Evolutionary conservation across 2,888 invertebrate species (phyloP).

Genomic region (Agriopis aurantiaria): DNA sequence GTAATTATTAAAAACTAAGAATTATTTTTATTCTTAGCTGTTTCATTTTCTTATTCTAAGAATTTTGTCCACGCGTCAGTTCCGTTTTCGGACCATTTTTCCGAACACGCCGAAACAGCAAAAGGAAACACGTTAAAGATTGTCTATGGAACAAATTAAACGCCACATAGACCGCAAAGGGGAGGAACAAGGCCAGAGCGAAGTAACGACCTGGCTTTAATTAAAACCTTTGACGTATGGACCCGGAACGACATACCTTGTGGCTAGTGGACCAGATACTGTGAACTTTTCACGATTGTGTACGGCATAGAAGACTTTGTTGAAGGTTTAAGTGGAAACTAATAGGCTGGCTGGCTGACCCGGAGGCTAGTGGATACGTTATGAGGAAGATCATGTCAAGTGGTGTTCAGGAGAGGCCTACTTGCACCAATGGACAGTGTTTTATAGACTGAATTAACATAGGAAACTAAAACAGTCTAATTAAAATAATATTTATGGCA

Average conservation of each 20-base stretch:
- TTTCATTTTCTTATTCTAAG: no score
- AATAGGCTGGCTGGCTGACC: no score
- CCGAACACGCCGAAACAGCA: background rate
- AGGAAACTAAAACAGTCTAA: no score
- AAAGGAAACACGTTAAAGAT: slow-evolving; percentile 1
- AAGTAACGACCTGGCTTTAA: slow-evolving; percentile 25
- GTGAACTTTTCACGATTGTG: background rate
- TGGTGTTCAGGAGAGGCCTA: no score
- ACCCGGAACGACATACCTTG: slow-evolving; percentile 7
- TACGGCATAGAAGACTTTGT: background rate
- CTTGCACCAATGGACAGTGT: no score
- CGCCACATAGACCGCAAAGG: slow-evolving; percentile 16
- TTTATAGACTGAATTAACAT: no score
- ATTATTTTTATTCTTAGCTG: no score
- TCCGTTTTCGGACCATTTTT: background rate
- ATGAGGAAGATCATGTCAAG: no score
- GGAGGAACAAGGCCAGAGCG: slow-evolving; percentile 7
- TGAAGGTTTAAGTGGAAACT: background rate
- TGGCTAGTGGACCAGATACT: slow-evolving; percentile 1
- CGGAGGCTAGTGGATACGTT: no score
- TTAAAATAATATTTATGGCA: no score
- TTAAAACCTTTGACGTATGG: slow-evolving; percentile 19
- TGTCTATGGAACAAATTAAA: slow-evolving; percentile 30
- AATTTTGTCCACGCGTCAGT: background rate
- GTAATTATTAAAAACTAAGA: no score